Evolutionary conservation across 1,140 invertebrate species (phyloP), one percentile per base, ranked within the genome.

Genomic region (Doryteuthis pealeii): DNA sequence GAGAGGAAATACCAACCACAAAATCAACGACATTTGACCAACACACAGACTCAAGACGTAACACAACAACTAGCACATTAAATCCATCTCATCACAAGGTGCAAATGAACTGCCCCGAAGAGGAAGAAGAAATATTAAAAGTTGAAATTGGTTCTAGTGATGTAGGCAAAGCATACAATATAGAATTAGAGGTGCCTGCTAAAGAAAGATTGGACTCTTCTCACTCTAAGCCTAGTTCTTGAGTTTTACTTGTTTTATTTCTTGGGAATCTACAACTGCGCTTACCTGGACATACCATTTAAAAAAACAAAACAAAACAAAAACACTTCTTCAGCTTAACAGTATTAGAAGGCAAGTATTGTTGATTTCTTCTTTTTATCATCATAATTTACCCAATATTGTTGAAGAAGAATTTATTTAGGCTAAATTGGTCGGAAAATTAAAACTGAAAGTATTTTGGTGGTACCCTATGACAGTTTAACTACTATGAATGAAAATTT

Each of bases 141-240:
- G 66, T 68, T 31, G 66, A 68, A 33, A 68, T 68, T 26, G 66
- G 32, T 14, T 33, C 66, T 32, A 68, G 32, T 31, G 66, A 68
- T 30, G 32, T 68, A 32, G 66, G 66, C 18, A 68, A 68, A 68
- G 66, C 30, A 5, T 68, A 68, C 22, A 68, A 33, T 68, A 68
- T 68, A 32, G 66, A 68, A 68, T 18, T 68, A 26, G 32, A 68
- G 30, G 54, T 62, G 54, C 54, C 54, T 62, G 18, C 54, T 28
- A 12, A 22, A 62, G 54, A 62, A 6, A 62, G 26, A 28, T n/a
- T 22, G 54, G 54, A 62, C 54, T n/a, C 26, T 28, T 62, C 54
- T 12, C 18, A 62, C 18, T n/a, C 18, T 12, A 62, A 62, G 26
- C 18, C 54, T 62, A 62, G 26, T 28, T 62, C 22, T 62, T 62